phyloP scores from a whole-genome alignment of 2,113 vertebrate genomes.

The Lagopus muta region DNA sequence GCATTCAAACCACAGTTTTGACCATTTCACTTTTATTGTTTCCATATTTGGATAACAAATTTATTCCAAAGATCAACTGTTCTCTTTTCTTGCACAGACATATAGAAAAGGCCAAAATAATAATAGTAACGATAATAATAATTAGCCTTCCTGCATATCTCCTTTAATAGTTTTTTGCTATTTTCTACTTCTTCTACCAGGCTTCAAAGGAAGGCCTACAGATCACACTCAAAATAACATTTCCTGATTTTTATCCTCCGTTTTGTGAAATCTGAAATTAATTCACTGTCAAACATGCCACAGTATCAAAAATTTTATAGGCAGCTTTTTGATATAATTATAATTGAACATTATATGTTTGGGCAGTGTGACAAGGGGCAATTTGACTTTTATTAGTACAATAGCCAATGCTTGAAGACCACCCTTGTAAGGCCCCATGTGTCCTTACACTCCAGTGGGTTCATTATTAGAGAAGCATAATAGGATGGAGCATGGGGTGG shows the following conservation, averaged over 20 bases:
- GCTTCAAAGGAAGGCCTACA: not conserved
- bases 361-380: not conserved
- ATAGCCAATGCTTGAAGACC: constrained; percentile 35
- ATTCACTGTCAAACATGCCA: constrained; percentile 35
- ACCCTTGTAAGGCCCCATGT: constrained; percentile 21
- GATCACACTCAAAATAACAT: not conserved
- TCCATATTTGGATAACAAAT: not conserved
- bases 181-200: not conserved
- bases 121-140: too few relatives aligned
- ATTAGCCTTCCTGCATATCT: not conserved
- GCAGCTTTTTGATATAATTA: constrained; percentile 8
- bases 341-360: not conserved
- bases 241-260: not conserved
- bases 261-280: constrained; percentile 13
- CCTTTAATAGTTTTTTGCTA: not conserved
- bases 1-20: not conserved
- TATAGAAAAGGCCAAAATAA: too few relatives aligned
- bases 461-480: constrained; percentile 53
- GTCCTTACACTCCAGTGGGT: constrained; percentile 21
- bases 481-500: not conserved
- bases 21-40: not conserved
- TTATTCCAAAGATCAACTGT: not conserved
- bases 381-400: constrained; percentile 36
- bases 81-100: not conserved
- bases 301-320: not conserved